Percentiles rank a stretch among this genome's conserved stretches.
These are phyloP conservation scores for Glaucopsyche alexis DNA, from an alignment of 2,888 invertebrate species.

Conservation along the genomic window DNA sequence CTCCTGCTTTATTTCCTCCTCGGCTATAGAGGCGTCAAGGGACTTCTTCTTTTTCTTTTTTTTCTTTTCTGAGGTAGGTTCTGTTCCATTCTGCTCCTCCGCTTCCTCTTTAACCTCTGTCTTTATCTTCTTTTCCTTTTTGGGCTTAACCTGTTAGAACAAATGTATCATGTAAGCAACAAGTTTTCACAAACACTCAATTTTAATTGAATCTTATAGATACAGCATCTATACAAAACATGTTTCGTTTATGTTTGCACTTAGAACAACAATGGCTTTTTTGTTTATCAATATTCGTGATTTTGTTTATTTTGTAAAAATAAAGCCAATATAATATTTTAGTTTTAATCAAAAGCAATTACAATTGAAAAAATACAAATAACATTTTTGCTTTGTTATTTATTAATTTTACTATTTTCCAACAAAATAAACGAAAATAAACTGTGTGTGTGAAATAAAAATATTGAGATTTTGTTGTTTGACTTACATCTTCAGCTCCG, in stretches of 20 bases:
- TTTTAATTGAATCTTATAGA: not conserved
- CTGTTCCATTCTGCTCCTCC: constrained; percentile 44
- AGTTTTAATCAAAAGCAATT: too few relatives aligned
- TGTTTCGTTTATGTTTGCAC: not conserved
- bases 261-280: not conserved
- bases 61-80: constrained; percentile 62
- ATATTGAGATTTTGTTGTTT: too few relatives aligned
- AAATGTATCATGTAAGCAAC: constrained; percentile 19
- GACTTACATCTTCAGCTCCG: constrained; percentile 53
- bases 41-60: constrained; percentile 78
- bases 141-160: constrained; percentile 54
- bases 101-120: constrained; percentile 43
- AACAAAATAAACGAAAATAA: too few relatives aligned
- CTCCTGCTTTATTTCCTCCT: constrained; percentile 43
- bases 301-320: too few relatives aligned
- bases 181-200: not conserved
- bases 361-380: too few relatives aligned
- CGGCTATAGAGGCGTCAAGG: constrained; percentile 51
- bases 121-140: constrained; percentile 53
- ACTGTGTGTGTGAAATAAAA: too few relatives aligned
- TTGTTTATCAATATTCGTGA: too few relatives aligned
- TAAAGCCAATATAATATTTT: too few relatives aligned
- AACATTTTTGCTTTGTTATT: too few relatives aligned
- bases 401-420: too few relatives aligned
- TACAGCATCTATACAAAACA: not conserved